These are phyloP conservation scores for Euspilapteryx auroguttella DNA, from an alignment of 2,888 invertebrate genomes.

Conservation along the genomic window DNA sequence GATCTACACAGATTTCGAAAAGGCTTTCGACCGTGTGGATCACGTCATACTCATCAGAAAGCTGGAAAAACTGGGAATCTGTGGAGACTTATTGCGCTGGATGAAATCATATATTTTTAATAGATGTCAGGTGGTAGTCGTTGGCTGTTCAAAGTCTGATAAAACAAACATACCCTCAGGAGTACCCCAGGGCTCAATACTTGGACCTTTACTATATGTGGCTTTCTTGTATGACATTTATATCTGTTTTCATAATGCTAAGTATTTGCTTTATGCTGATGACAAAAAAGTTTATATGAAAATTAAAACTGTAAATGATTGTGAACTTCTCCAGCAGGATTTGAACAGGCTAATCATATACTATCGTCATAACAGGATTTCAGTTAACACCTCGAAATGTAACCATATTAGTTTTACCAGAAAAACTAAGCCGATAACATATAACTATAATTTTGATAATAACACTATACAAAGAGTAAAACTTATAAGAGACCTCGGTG, in stretches of 20 bases:
- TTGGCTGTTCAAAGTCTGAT: neutral
- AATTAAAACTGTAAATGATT: neutral
- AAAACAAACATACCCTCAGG: neutral
- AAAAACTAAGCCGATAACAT: neutral
- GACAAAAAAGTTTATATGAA: neutral
- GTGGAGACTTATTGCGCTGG: neutral
- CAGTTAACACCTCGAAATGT: neutral
- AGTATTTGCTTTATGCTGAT: neutral
- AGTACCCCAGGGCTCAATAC: constrained; percentile 1
- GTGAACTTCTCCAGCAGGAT: neutral
- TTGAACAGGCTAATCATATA: neutral
- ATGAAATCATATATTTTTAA: neutral
- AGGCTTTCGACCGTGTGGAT: constrained; percentile 1
- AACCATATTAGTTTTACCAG: neutral
- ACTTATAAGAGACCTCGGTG: neutral
- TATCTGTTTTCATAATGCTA: neutral
- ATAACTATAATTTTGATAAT: neutral
- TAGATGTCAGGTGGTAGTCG: neutral
- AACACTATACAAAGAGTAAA: neutral
- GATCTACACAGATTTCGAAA: constrained; percentile 1
- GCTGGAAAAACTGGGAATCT: neutral
- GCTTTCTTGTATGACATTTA: neutral
- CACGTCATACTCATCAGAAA: neutral
- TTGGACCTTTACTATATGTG: neutral
- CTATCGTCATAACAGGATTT: neutral